phyloP scores from a whole-genome alignment of 2,888 invertebrate species.

The Xestoiulus laeticollis region DNA sequence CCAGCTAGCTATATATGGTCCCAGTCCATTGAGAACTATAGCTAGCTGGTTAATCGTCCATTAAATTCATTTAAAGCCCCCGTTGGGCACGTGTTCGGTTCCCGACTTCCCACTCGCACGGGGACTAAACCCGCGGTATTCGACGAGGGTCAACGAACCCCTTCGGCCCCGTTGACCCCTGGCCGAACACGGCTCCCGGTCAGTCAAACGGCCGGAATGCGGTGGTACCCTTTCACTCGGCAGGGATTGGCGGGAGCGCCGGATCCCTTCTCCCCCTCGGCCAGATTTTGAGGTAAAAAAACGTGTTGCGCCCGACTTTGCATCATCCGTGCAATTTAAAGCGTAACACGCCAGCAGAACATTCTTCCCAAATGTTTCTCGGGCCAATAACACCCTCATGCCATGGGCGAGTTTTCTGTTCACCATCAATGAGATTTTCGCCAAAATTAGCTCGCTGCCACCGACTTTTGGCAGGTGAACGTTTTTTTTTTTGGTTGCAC shows the following conservation, averaged over 20 bases:
- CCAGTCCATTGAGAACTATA: no score
- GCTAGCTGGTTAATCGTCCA: no score
- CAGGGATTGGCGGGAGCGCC: background rate
- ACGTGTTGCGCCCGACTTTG: background rate
- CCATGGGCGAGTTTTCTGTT: background rate
- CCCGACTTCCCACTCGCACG: background rate
- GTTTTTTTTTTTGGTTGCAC: background rate
- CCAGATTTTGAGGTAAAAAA: background rate
- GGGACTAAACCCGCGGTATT: background rate
- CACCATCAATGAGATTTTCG: slow-evolving; percentile 2
- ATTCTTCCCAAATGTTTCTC: background rate
- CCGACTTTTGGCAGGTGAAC: background rate
- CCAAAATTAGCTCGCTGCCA: background rate
- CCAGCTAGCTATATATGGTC: no score
- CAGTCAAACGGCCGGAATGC: background rate
- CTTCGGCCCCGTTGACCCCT: background rate
- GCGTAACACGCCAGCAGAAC: slow-evolving; percentile 27
- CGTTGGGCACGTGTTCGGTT: background rate
- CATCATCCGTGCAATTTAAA: slow-evolving; percentile 34
- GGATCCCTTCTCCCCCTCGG: background rate
- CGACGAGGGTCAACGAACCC: slow-evolving; percentile 6
- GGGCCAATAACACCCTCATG: slow-evolving; percentile 4
- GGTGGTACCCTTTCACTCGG: background rate
- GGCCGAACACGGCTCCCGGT: background rate
- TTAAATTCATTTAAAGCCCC: no score